Percentiles rank a stretch among this genome's conserved stretches.
Evolutionary conservation across 2,888 invertebrate genomes (phyloP).

Genomic region (Vandiemenella viatica): DNA sequence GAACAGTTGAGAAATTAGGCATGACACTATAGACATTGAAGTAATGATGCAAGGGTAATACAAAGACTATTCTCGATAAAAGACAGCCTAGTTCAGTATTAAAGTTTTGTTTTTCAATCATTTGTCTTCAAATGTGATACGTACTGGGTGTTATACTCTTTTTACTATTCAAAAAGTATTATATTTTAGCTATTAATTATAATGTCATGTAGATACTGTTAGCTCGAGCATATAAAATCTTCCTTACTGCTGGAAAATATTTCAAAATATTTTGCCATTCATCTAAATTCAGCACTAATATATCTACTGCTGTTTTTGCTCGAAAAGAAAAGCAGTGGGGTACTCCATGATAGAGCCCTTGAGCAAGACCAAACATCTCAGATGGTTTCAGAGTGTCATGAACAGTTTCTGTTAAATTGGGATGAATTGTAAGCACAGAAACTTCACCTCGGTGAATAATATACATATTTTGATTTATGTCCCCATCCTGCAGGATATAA

Average conservation of each 20-base stretch:
- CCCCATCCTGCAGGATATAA: constrained; percentile 18
- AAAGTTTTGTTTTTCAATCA: too few species aligned
- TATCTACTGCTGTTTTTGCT: not conserved
- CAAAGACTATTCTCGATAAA: too few species aligned
- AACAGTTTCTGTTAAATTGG: not conserved
- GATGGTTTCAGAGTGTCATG: not conserved
- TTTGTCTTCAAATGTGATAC: too few species aligned
- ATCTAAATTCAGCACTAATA: not conserved
- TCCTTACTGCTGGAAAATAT: not conserved
- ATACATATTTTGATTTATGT: constrained; percentile 21
- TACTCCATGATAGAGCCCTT: constrained; percentile 2
- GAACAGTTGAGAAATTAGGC: too few species aligned
- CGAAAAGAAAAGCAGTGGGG: constrained; percentile 1
- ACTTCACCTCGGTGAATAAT: constrained; percentile 21
- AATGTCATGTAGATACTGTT: not conserved
- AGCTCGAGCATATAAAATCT: not conserved
- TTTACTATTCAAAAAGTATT: too few species aligned
- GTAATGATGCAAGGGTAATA: too few species aligned
- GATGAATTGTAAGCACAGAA: constrained; percentile 4
- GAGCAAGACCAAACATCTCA: constrained; percentile 2
- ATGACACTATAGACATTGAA: too few species aligned
- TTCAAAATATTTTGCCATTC: not conserved
- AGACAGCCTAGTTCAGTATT: too few species aligned
- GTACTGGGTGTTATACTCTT: too few species aligned
- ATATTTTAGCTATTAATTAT: too few species aligned